Conservation (phyloP, 2,113 vertebrate genomes). For the Suncus etruscus region DNA sequence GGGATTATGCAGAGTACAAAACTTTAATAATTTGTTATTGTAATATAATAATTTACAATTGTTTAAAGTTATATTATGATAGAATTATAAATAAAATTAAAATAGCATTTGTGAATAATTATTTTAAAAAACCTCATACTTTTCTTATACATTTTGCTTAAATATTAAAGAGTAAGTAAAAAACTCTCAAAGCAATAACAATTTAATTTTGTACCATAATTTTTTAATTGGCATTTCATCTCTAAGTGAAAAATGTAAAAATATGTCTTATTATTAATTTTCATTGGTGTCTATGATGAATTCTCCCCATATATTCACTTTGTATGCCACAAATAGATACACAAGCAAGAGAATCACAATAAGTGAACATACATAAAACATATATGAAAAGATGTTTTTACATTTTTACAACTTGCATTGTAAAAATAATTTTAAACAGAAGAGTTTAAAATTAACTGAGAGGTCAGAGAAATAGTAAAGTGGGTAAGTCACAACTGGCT, state of each 20-base stretch:
- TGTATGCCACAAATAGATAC: background rate
- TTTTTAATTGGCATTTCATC: background rate
- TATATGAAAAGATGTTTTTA: background rate
- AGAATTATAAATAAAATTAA: slow-evolving; percentile 32
- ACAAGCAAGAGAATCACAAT: background rate
- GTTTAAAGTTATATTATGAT: background rate
- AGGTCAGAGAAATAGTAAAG: too few species aligned
- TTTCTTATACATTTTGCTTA: background rate
- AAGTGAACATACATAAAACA: background rate
- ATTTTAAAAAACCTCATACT: background rate
- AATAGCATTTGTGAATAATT: background rate
- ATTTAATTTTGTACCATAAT: background rate
- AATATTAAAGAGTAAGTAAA: background rate
- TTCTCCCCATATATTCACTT: background rate
- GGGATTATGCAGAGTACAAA: background rate
- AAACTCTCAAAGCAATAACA: background rate
- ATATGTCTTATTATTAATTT: background rate
- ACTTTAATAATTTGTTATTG: background rate
- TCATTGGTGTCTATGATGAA: background rate
- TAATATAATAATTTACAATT: background rate
- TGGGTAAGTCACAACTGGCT: too few species aligned
- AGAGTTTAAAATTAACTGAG: too few species aligned
- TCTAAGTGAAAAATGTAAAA: background rate
- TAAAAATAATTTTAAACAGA: too few species aligned
- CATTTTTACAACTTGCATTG: too few species aligned